Evolutionary conservation across 2,797 vertebrate genomes (phyloP), one percentile per base, ranked within the genome.

Genomic region (Catostomus latipinnis): DNA sequence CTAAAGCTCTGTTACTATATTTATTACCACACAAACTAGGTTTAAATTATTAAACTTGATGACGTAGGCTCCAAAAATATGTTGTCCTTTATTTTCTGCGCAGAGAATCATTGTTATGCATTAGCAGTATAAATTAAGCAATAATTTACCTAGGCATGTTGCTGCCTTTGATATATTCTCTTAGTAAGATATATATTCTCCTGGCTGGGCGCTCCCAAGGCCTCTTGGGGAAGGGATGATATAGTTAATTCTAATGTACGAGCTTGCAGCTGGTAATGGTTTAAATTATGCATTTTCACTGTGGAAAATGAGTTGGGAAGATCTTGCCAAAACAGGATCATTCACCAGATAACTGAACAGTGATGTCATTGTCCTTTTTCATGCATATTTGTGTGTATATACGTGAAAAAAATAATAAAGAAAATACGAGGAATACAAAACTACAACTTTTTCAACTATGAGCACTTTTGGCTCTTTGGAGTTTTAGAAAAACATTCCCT

Each of bases 11-110:
- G 87, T 92, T 89, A 94, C 94, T 94, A 94, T 96, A 97, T 96
- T 97, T 96, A 96, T 97, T 97, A 96, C 94, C 93, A 91, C 90
- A 90, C 95, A 96, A 96, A 95, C 90, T 91, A 93, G 93, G 90
- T 93, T 93, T 97, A 96, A 97, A 97, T 98, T 96, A 98, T 97
- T 98, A 96, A 97, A 95, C 90, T 94, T 96, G 96, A 95, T 92
- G 95, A 96, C 96, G 95, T 95, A 90, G 93, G 93, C 91, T 93
- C 93, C 93, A 93, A 93, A 94, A 96, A 94, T 88, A 90, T 83
- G 92, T 94, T 94, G 88, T 95, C 93, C 92, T 96, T 96, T 96
- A 95, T 96, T 96, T 96, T 95, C 94, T 86, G 93, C 87, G 93
- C 93, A 94, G 92, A 95, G 93, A 95, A 96, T 96, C 93, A 91